A percentile compares a stretch with the other conserved stretches of the same genome.
Conservation (phyloP, 2,888 invertebrate genomes). For the Clistopyga incitator region DNA sequence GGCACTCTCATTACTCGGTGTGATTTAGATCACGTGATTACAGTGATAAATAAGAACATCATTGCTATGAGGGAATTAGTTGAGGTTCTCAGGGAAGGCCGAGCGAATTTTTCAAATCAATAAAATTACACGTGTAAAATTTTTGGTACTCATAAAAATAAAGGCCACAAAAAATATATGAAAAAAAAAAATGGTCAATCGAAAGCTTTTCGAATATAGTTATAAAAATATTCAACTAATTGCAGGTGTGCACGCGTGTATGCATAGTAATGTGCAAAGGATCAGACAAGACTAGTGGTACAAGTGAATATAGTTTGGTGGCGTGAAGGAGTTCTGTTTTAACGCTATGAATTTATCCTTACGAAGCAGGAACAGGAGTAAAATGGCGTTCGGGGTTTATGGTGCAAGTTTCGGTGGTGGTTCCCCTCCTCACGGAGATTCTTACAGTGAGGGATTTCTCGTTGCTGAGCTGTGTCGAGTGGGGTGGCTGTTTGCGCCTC, state of each 20-base stretch:
- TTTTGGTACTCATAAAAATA: too few relatives aligned
- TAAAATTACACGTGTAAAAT: neutral
- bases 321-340: slow-evolving; percentile 42
- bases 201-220: neutral
- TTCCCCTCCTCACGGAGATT: slow-evolving; percentile 39
- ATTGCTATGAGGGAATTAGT: slow-evolving; percentile 12
- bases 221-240: neutral
- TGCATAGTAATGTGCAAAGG: neutral
- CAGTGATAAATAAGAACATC: slow-evolving; percentile 17
- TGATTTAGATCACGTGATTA: neutral
- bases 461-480: slow-evolving; percentile 22
- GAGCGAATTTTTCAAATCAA: neutral
- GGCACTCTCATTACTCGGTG: too few relatives aligned
- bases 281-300: neutral
- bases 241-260: neutral
- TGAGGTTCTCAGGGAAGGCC: neutral
- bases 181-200: neutral
- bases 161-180: neutral
- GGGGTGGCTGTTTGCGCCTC: slow-evolving; percentile 81
- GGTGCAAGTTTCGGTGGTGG: slow-evolving; percentile 57
- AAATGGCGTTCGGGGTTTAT: slow-evolving; percentile 63
- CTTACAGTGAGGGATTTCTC: slow-evolving; percentile 52
- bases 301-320: slow-evolving; percentile 7
- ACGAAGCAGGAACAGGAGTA: slow-evolving; percentile 31
- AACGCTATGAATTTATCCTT: slow-evolving; percentile 59